A percentile compares a stretch with the other conserved stretches of the same genome.
Conservation (phyloP, 2,797 vertebrate species). For the Hippoglossus hippoglossus region DNA sequence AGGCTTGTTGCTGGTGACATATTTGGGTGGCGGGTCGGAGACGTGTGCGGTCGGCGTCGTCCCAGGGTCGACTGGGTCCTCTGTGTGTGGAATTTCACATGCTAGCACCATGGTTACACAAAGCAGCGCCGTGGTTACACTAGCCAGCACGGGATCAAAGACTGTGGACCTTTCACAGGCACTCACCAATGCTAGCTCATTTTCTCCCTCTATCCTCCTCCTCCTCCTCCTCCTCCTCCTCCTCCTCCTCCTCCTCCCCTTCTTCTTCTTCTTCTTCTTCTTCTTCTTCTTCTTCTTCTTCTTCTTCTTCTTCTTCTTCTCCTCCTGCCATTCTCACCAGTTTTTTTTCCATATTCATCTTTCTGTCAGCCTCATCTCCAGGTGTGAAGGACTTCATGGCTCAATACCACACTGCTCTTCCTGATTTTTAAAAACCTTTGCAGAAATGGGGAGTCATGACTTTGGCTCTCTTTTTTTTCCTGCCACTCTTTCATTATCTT, state of each 20-base stretch:
- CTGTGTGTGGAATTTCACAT: constrained; percentile 80
- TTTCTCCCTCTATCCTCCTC: constrained; percentile 39
- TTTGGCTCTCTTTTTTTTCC: constrained; percentile 5
- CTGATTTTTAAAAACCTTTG: neutral
- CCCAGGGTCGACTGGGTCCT: constrained; percentile 48
- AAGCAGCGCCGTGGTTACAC: constrained; percentile 60
- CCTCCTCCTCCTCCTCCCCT: neutral
- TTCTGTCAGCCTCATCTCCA: constrained; percentile 2
- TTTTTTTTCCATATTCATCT: constrained; percentile 13
- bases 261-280: no score
- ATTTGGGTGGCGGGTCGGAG: constrained; percentile 62
- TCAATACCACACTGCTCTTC: neutral
- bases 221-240: constrained; percentile 27
- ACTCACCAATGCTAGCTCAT: constrained; percentile 67
- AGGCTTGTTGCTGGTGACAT: constrained; percentile 39
- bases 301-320: no score
- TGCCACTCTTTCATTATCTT: constrained; percentile 27
- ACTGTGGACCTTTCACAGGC: constrained; percentile 74
- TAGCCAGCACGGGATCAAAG: constrained; percentile 71
- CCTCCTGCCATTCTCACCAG: constrained; percentile 11
- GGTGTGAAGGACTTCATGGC: neutral
- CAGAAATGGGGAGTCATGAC: neutral
- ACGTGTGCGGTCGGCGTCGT: constrained; percentile 46
- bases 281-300: no score
- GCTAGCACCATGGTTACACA: constrained; percentile 69